Evolutionary conservation across 2,113 vertebrate genomes (phyloP), one percentile per base, ranked within the genome.

Genomic region (Lophotis ruficrista): DNA sequence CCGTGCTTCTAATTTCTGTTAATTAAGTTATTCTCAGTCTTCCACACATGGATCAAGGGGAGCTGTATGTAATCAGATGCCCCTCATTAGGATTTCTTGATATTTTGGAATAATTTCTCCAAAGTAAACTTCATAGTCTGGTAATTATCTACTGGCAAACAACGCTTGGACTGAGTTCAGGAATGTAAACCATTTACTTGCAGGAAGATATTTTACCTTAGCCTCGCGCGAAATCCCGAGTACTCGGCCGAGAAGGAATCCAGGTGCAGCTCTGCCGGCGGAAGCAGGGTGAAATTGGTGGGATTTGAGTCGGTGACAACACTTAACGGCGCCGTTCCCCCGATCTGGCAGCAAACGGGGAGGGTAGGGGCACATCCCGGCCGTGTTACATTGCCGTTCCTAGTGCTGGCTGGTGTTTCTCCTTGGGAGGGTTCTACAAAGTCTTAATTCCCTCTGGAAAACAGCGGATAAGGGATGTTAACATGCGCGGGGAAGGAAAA

Each of bases 21-120:
- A 6, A 18, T 14, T 47, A 24, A 51, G 31, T 41, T 75, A 11
- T 43, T 70, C 43, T 31, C 1, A 2, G 7, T 38, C 25, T 25
- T 35, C 14, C 0, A 0, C 2, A 3, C 19, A 11, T 31, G 0
- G 1, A 27, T 21, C 0, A 8, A 28, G n/a, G 65, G 65, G 54
- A 45, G 54, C 19, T 7, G 28, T 4, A 7, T 7, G 9, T 12
- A 18, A 31, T 43, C 33, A 12, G 9, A 30, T 1, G 2, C 22
- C 37, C 28, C 38, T 47, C 5, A 9, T 22, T n/a, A 50, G 1
- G 3, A 1, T 50, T 47, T 14, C 16, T 9, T 6, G 53, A 7
- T 25, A 7, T 15, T 76, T 77, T 56, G 53, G 70, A 58, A 37
- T 18, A 5, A 6, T 43, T 82, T 70, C 70, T 70, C 30, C 47